Conservation (phyloP, 2,113 vertebrate genomes). For the Chrysemys picta region DNA sequence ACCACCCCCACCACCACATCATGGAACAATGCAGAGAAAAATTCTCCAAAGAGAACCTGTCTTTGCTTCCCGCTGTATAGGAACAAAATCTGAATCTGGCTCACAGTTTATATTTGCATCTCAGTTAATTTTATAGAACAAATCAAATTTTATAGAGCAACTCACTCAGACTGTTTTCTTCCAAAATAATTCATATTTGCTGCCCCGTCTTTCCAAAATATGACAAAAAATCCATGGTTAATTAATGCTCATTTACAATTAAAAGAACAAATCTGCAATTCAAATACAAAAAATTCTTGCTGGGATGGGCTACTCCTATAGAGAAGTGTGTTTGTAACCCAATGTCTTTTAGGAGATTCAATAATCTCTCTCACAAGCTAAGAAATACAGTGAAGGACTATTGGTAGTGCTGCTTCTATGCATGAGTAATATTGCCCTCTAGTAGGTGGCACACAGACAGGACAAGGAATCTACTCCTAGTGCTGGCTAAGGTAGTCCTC, state of each 20-base stretch:
- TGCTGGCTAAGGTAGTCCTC: background rate
- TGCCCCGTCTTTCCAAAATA: conserved; percentile 23
- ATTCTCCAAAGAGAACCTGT: background rate
- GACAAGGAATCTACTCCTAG: background rate
- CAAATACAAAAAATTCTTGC: conserved; percentile 19
- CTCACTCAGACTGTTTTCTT: conserved; percentile 46
- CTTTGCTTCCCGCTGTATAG: background rate
- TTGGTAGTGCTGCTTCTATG: background rate
- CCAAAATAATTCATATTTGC: conserved; percentile 33
- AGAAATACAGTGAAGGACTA: background rate
- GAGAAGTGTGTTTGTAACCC: conserved; percentile 20
- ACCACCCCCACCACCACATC: background rate
- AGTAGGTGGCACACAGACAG: background rate
- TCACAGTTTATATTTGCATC: conserved; percentile 20
- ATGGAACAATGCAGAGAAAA: background rate
- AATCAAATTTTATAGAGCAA: background rate
- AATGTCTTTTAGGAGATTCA: conserved; percentile 26
- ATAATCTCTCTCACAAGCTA: background rate
- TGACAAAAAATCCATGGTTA: conserved; percentile 31
- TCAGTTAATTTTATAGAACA: conserved; percentile 34
- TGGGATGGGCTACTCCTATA: conserved; percentile 31
- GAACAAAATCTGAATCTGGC: background rate
- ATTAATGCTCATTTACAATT: conserved; percentile 35
- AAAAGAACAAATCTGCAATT: background rate
- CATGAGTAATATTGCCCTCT: background rate